Evolutionary conservation across 2,113 vertebrate species (phyloP).

Genomic region (Mystacornis crossleyi): DNA sequence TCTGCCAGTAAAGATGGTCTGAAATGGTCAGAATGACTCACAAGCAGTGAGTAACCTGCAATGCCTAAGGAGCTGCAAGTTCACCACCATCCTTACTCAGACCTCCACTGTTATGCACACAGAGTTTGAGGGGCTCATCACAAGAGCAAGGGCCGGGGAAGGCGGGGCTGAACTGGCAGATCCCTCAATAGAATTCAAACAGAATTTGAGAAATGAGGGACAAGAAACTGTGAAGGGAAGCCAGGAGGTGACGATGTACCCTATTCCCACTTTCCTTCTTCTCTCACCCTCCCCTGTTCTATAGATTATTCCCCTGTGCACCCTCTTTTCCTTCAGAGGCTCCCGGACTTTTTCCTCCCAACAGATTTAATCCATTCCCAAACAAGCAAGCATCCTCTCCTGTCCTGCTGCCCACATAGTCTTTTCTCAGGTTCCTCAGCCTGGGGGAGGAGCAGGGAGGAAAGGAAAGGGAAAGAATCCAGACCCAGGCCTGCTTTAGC

Average conservation of each 20-base stretch:
- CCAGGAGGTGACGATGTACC: background rate
- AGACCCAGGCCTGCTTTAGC: background rate
- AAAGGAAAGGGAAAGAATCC: background rate
- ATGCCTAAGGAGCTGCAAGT: background rate
- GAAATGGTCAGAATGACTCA: background rate
- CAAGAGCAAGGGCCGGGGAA: accelerated
- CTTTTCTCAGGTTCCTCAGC: background rate
- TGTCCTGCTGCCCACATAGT: background rate
- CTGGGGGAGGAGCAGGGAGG: too few relatives aligned
- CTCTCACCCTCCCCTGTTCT: background rate
- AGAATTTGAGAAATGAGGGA: background rate
- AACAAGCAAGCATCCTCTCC: background rate
- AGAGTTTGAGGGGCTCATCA: background rate
- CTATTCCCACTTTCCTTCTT: background rate
- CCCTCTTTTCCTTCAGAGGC: background rate
- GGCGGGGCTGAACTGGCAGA: background rate
- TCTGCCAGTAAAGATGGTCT: background rate
- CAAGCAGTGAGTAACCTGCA: background rate
- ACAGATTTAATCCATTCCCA: background rate
- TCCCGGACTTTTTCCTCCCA: background rate
- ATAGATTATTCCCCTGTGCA: background rate
- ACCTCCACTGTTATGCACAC: background rate
- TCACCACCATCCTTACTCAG: background rate
- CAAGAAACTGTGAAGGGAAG: background rate
- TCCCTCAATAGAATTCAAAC: background rate